phyloP scores from a whole-genome alignment of 2,797 vertebrate genomes.

The Channallabes apus region DNA sequence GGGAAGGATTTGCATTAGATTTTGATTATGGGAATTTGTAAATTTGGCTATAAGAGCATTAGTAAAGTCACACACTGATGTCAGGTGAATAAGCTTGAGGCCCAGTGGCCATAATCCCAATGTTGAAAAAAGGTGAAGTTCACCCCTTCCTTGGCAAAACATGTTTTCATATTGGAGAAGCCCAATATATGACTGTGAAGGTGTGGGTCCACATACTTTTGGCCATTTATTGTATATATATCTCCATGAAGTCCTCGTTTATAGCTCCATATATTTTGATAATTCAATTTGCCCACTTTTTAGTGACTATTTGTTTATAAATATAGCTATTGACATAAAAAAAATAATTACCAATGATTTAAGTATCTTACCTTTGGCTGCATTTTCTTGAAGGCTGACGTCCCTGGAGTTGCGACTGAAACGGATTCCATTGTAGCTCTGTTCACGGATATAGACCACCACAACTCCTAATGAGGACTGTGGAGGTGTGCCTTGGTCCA shows the following conservation, averaged over 20 bases:
- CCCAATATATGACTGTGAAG: not conserved
- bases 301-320: not conserved
- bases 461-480: conserved; percentile 92
- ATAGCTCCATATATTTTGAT: not conserved
- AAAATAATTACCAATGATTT: not conserved
- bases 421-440: conserved; percentile 82
- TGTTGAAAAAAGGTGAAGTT: not conserved
- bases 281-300: not conserved
- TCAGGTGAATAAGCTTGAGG: not conserved
- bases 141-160: not conserved
- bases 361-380: conserved; percentile 77
- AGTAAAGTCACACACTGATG: not conserved
- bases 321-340: not conserved
- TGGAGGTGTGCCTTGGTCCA: conserved; percentile 89
- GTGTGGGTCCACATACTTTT: too few species aligned
- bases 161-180: not conserved
- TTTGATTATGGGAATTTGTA: not conserved
- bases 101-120: not conserved
- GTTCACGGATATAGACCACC: conserved; percentile 85
- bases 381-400: conserved; percentile 86
- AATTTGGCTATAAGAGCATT: not conserved
- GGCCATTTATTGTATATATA: not conserved
- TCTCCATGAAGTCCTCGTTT: not conserved
- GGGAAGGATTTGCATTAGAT: not conserved
- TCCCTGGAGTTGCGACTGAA: conserved; percentile 85